Conservation (phyloP, 2,113 vertebrate genomes). For the Dicentrarchus labrax region DNA sequence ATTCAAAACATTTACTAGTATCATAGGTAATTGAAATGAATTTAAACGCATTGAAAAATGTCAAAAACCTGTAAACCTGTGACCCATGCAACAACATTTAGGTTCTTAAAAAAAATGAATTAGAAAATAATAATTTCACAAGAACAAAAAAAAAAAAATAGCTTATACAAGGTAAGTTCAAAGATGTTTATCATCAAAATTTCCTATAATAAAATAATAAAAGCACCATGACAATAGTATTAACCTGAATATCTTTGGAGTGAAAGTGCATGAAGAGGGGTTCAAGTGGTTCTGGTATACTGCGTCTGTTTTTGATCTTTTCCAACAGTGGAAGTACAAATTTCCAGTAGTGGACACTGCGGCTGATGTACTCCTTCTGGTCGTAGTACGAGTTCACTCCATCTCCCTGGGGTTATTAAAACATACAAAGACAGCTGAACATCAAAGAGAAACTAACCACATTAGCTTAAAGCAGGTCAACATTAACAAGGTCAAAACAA, state of each 20-base stretch:
- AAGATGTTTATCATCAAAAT: not conserved
- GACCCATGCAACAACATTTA: too few species aligned
- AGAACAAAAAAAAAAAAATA: too few species aligned
- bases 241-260: slow-evolving; percentile 93
- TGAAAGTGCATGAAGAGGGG: slow-evolving; percentile 95
- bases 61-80: not conserved
- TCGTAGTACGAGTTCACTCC: slow-evolving; percentile 94
- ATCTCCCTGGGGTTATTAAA: slow-evolving; percentile 82
- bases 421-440: not conserved
- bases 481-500: not conserved
- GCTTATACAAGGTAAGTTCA: not conserved
- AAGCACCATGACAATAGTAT: slow-evolving; percentile 13
- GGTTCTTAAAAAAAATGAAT: too few species aligned
- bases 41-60: not conserved
- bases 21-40: not conserved
- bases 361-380: slow-evolving; percentile 94
- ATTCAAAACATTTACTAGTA: not conserved
- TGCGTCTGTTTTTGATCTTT: slow-evolving; percentile 88
- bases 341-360: slow-evolving; percentile 96
- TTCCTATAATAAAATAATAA: not conserved
- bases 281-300: slow-evolving; percentile 93
- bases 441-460: not conserved
- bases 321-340: slow-evolving; percentile 90
- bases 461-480: slow-evolving; percentile 3
- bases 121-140: too few species aligned